Conservation (phyloP, 2,113 vertebrate species). For the Cebidichthys violaceus region DNA sequence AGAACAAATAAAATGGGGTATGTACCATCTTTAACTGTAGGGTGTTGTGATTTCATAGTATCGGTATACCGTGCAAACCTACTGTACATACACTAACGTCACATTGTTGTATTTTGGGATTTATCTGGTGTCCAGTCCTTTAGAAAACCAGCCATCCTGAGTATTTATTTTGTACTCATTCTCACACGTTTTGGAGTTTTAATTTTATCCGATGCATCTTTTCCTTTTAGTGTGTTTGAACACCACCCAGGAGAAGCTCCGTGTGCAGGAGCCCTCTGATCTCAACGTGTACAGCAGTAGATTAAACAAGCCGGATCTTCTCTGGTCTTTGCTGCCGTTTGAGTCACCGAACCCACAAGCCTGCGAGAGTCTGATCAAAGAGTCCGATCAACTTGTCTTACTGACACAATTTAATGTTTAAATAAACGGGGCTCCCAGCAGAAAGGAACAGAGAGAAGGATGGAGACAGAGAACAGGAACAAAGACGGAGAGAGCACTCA, state of each 20-base stretch:
- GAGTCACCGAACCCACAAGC: neutral
- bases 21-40: too few species aligned
- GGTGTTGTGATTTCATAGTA: neutral
- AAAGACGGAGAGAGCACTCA: neutral
- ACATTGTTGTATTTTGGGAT: neutral
- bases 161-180: too few species aligned
- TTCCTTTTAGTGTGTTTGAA: neutral
- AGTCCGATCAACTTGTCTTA: slow-evolving; percentile 23
- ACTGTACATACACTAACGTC: neutral
- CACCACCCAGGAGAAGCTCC: neutral
- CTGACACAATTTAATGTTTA: slow-evolving; percentile 38
- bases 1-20: neutral
- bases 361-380: slow-evolving; percentile 34
- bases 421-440: slow-evolving; percentile 5
- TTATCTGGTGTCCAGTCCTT: neutral
- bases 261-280: neutral
- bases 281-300: neutral
- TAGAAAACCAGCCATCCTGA: neutral
- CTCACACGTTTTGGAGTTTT: neutral
- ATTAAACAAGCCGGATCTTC: slow-evolving; percentile 18
- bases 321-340: slow-evolving; percentile 20
- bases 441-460: neutral
- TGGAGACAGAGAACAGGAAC: slow-evolving; percentile 17
- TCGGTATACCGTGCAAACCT: neutral
- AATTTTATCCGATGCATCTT: neutral